These are phyloP conservation scores for Pagrus major DNA, from an alignment of 2,113 vertebrate genomes.

Conservation along the genomic window DNA sequence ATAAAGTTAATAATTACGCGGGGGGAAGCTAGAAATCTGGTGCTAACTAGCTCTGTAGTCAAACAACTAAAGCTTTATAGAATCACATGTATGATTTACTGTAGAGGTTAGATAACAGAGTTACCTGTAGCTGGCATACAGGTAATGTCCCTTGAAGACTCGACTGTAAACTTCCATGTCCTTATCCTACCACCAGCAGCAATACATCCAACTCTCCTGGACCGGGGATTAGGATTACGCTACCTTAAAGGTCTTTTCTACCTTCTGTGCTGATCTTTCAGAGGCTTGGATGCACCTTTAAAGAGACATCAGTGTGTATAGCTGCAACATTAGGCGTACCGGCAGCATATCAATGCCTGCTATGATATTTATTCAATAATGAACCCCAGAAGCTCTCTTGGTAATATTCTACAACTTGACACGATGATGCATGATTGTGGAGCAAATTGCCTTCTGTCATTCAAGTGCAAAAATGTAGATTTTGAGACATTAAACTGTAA, in stretches of 20 bases:
- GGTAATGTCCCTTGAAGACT: not conserved
- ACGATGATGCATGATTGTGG: slow-evolving; percentile 1
- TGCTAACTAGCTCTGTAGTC: slow-evolving; percentile 17
- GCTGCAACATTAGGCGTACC: not conserved
- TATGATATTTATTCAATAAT: not conserved
- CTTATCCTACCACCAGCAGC: slow-evolving; percentile 37
- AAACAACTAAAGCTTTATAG: not conserved
- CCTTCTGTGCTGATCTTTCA: slow-evolving; percentile 35
- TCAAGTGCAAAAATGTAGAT: slow-evolving; percentile 1
- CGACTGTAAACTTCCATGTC: not conserved
- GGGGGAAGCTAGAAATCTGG: slow-evolving; percentile 8
- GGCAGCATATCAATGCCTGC: not conserved
- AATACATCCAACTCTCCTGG: slow-evolving; percentile 15
- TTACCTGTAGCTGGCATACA: slow-evolving; percentile 52
- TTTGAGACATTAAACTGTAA: not conserved
- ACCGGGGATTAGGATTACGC: slow-evolving; percentile 19
- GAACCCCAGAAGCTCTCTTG: not conserved
- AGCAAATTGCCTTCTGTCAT: not conserved
- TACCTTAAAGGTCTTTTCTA: slow-evolving; percentile 34
- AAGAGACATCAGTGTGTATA: slow-evolving; percentile 21
- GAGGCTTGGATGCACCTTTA: slow-evolving; percentile 28
- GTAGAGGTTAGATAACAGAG: not conserved
- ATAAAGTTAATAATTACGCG: not conserved
- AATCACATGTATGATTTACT: not conserved
- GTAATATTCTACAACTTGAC: not conserved